Percentiles rank a stretch among this genome's conserved stretches.
These are phyloP conservation scores for Norana najaformis DNA, from an alignment of 2,888 invertebrate species.

Conservation along the genomic window DNA sequence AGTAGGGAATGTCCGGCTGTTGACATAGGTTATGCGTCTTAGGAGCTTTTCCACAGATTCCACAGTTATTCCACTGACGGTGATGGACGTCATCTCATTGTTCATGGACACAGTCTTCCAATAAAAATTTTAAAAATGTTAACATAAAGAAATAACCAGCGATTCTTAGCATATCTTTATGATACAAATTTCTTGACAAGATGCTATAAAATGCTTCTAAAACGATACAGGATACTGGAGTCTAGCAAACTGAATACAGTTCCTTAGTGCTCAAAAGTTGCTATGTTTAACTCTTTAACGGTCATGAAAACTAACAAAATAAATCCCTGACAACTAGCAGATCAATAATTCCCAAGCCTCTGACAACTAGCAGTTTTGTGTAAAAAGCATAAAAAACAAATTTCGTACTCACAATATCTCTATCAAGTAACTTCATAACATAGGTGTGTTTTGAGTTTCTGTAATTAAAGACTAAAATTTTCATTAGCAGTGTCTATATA, in stretches of 20 bases:
- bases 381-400: too few species aligned
- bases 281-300: not conserved
- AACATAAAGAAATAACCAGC: not conserved
- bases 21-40: constrained; percentile 78
- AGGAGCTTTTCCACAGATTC: constrained; percentile 82
- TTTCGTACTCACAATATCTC: not conserved
- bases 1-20: constrained; percentile 86
- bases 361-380: too few species aligned
- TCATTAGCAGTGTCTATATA: not conserved
- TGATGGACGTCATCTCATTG: constrained; percentile 76
- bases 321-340: too few species aligned
- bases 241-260: not conserved
- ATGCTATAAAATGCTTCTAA: not conserved
- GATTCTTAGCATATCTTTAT: too few species aligned
- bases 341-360: too few species aligned
- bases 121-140: not conserved
- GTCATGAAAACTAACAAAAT: too few species aligned
- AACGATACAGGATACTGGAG: not conserved
- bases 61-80: constrained; percentile 88
- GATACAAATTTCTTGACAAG: not conserved
- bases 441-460: not conserved
- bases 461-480: too few species aligned
- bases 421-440: not conserved
- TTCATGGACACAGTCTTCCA: constrained; percentile 55
- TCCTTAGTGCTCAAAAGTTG: not conserved